Conservation (phyloP, 2,888 invertebrate species). For the Leucozona laternaria region DNA sequence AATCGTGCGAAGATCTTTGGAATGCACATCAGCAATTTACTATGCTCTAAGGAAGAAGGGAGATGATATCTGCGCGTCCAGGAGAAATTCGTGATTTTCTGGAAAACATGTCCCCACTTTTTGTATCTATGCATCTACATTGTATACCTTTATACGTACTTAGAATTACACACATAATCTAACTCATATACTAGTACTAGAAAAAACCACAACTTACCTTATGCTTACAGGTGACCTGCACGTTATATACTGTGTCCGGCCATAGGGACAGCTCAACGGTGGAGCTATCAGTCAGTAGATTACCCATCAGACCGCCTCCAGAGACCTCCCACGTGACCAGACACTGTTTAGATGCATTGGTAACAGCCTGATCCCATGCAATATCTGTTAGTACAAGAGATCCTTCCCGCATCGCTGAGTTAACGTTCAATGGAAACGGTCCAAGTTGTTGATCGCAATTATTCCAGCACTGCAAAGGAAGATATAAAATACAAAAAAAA, state of each 20-base stretch:
- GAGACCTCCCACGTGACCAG: conserved; percentile 93
- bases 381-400: conserved; percentile 80
- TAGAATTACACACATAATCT: conserved; percentile 14
- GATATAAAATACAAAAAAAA: conserved; percentile 51
- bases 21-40: conserved; percentile 46
- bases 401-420: conserved; percentile 79
- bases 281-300: conserved; percentile 91
- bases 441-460: conserved; percentile 80
- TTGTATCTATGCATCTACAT: background rate
- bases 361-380: conserved; percentile 80
- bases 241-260: conserved; percentile 92
- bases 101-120: conserved; percentile 68
- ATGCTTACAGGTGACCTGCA: conserved; percentile 87
- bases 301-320: conserved; percentile 92
- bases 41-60: conserved; percentile 33
- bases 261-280: conserved; percentile 91
- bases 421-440: conserved; percentile 79
- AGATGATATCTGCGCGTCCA: conserved; percentile 59
- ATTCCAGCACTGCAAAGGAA: conserved; percentile 80
- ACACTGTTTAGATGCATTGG: conserved; percentile 85
- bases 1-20: conserved; percentile 74
- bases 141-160: background rate
- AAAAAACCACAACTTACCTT: conserved; percentile 79
- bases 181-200: background rate
- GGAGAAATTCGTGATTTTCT: conserved; percentile 71